phyloP scores from a whole-genome alignment of 2,113 vertebrate genomes.

The Anguilla rostrata region DNA sequence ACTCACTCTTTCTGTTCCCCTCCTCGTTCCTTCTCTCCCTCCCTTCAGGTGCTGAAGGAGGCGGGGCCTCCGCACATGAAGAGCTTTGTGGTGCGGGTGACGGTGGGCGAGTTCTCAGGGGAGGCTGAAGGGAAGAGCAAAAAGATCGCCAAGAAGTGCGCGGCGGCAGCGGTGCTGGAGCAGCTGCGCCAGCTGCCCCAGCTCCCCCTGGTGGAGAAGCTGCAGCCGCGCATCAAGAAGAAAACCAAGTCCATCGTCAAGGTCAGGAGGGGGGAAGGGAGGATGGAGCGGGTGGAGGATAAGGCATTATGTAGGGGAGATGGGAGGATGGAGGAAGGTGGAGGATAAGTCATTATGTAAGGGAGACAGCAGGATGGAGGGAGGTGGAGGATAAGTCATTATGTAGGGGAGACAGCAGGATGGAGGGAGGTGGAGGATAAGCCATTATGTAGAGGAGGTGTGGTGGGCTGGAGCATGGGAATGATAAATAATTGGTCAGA shows the following conservation, averaged over 20 bases:
- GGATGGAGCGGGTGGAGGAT: neutral
- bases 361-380: no score
- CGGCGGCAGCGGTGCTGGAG: conserved; percentile 86
- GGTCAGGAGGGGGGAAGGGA: conserved; percentile 65
- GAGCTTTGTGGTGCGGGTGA: conserved; percentile 89
- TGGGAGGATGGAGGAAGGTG: neutral
- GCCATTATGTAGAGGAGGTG: no score
- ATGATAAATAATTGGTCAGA: no score
- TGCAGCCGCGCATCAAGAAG: conserved; percentile 96
- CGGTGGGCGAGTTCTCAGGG: conserved; percentile 87
- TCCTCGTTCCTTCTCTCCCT: conserved; percentile 50
- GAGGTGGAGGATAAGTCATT: no score
- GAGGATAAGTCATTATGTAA: neutral
- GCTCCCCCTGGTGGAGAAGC: conserved; percentile 85
- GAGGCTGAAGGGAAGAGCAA: conserved; percentile 98
- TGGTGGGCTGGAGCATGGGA: no score
- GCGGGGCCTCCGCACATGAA: conserved; percentile 97
- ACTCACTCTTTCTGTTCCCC: conserved; percentile 50
- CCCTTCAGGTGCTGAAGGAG: conserved; percentile 89
- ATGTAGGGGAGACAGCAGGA: no score
- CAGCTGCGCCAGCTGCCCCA: conserved; percentile 88
- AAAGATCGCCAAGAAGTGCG: conserved; percentile 96
- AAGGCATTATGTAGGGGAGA: neutral
- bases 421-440: no score
- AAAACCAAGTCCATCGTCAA: conserved; percentile 97